Percentiles rank a stretch among this genome's conserved stretches.
phyloP scores from a whole-genome alignment of 2,113 vertebrate species.

The Dissostichus mawsoni region DNA sequence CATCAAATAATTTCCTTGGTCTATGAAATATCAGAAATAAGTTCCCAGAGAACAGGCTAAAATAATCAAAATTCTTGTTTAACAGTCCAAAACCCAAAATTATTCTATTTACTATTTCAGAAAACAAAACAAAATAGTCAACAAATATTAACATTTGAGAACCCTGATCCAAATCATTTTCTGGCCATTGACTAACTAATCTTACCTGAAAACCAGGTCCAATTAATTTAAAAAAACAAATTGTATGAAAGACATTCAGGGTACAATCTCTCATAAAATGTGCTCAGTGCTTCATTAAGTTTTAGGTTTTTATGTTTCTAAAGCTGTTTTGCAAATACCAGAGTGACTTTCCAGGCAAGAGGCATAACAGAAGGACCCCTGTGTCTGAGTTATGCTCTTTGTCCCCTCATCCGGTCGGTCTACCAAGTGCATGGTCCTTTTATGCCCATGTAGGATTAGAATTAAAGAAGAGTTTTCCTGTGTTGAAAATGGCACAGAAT shows the following conservation, averaged over 20 bases:
- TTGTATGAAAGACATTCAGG: not conserved
- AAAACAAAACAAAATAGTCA: not conserved
- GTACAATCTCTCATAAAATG: not conserved
- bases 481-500: not conserved
- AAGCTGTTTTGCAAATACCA: not conserved
- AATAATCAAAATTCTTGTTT: not conserved
- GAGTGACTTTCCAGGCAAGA: too few relatives aligned
- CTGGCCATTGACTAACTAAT: not conserved
- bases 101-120: not conserved
- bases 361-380: not conserved
- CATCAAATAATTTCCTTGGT: not conserved
- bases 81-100: not conserved
- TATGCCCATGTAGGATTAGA: not conserved
- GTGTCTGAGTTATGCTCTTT: not conserved
- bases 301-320: not conserved
- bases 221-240: not conserved
- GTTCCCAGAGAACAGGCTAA: not conserved
- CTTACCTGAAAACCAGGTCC: not conserved
- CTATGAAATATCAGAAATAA: not conserved
- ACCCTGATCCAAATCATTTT: not conserved
- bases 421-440: not conserved
- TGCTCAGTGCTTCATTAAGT: not conserved
- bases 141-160: not conserved
- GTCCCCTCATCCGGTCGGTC: not conserved
- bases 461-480: not conserved